Base-by-base conservation (phyloP, 2,888 invertebrate genomes). In the Ichneumoninae sp. region DNA sequence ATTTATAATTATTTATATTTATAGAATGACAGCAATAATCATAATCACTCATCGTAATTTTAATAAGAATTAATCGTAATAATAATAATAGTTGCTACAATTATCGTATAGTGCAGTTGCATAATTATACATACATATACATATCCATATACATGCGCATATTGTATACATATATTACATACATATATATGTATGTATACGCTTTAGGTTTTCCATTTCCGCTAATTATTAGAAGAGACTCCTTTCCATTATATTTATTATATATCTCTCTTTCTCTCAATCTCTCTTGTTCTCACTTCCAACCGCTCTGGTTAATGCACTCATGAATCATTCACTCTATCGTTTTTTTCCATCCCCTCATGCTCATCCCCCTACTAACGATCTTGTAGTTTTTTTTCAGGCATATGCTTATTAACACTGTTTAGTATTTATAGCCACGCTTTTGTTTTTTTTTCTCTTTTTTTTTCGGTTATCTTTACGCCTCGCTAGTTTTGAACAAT, bases 31-130 rank as follows among this genome's bases (percentile, higher is more conserved):
- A 85, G 87, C 89, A 89, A 89, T 88, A 86, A 89, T 86, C 83
- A 89, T 89, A 80, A 52, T 76, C 66, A 88, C 89, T 95, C 95
- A 90, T 95, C 95, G 7, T 74, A 94, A 95, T 57, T 88, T 95
- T 87, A 95, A 95, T 81, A 95, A 96, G 91, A 95, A 77, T 95
- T 93, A 92, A 94, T 87, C 92, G 93, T 86, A 89, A 87, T 88
- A 86, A 85, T 88, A 88, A 85, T 88, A 88, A 88, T 89, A 88
- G 88, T 89, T 68, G 87, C 90, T 91, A 90, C 89, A 90, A 89
- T 88, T 89, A 90, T 90, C 90, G 89, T 90, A 91, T 91, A 89
- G 89, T 89, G 88, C 90, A 89, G 89, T 57, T 88, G 88, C 91
- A 90, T 91, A 92, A 91, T 92, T 92, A 91, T 92, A 92, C 91